phyloP scores from a whole-genome alignment of 2,888 invertebrate genomes.

The Pyrrhosoma nymphula region DNA sequence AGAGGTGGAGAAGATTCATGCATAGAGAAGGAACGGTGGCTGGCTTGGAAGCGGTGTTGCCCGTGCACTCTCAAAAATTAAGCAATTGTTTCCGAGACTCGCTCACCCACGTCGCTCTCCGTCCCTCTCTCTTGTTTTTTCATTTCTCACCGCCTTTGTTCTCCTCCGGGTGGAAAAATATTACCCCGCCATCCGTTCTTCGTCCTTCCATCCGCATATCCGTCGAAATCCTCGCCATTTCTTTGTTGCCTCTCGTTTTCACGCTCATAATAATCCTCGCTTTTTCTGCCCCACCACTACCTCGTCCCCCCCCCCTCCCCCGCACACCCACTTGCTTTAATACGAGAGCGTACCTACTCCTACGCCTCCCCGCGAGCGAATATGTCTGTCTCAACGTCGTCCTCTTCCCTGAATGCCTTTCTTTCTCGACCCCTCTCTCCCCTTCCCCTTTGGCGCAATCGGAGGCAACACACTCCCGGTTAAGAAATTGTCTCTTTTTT shows the following conservation, averaged over 20 bases:
- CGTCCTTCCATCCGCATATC: background rate
- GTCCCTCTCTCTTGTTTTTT: background rate
- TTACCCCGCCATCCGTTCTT: background rate
- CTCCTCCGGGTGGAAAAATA: background rate
- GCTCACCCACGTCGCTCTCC: background rate
- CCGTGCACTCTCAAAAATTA: constrained; percentile 41
- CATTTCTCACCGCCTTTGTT: background rate
- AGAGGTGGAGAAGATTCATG: background rate
- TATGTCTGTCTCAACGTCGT: no score
- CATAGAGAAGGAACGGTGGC: background rate
- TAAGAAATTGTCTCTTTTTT: background rate
- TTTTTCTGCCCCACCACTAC: background rate
- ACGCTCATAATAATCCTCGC: background rate
- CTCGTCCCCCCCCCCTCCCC: background rate
- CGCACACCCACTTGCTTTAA: background rate
- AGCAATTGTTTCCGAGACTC: constrained; percentile 26
- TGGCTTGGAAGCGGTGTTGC: background rate
- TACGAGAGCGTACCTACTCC: background rate
- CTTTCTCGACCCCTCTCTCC: background rate
- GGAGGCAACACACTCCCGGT: background rate
- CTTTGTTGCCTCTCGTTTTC: background rate
- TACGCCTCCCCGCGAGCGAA: background rate
- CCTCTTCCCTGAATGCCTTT: background rate
- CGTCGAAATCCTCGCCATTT: constrained; percentile 19
- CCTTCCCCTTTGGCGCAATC: background rate